Evolutionary conservation across 2,888 invertebrate species (phyloP).

Genomic region (Alviniconcha strummeri): DNA sequence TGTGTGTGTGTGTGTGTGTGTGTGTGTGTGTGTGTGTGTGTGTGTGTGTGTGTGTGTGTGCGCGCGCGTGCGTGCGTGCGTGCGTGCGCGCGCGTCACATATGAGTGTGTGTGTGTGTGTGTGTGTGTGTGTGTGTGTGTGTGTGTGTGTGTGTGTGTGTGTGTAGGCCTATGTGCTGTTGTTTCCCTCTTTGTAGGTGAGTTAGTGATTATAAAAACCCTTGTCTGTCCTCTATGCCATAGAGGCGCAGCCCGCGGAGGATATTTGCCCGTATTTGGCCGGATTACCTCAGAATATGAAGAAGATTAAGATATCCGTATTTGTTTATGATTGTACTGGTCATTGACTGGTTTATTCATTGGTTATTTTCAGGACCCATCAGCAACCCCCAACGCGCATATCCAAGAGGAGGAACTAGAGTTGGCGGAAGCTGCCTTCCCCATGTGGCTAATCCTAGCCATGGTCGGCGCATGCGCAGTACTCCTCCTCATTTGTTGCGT

Average conservation of each 20-base stretch:
- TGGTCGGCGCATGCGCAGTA: conserved; percentile 31
- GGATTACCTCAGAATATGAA: too few relatives aligned
- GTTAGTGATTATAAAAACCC: too few relatives aligned
- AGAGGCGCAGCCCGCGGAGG: too few relatives aligned
- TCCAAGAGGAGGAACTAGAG: background rate
- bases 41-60: conserved; percentile 1
- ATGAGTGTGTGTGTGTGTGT: conserved; percentile 9
- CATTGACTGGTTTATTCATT: too few relatives aligned
- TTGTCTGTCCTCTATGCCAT: too few relatives aligned
- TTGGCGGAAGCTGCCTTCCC: conserved; percentile 33
- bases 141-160: conserved; percentile 17
- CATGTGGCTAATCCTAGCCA: conserved; percentile 39
- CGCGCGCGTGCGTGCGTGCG: background rate
- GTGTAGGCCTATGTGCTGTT: background rate
- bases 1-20: too few relatives aligned
- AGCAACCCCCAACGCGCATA: background rate
- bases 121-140: conserved; percentile 12
- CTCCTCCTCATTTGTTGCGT: conserved; percentile 32
- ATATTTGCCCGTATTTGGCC: too few relatives aligned
- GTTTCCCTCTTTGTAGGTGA: background rate
- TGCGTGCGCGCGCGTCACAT: background rate
- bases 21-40: too few relatives aligned
- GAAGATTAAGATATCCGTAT: background rate
- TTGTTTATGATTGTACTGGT: background rate
- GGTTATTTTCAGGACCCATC: too few relatives aligned